These are phyloP conservation scores for Rhaphigaster nebulosa DNA, from an alignment of 2,888 invertebrate species.

Conservation along the genomic window DNA sequence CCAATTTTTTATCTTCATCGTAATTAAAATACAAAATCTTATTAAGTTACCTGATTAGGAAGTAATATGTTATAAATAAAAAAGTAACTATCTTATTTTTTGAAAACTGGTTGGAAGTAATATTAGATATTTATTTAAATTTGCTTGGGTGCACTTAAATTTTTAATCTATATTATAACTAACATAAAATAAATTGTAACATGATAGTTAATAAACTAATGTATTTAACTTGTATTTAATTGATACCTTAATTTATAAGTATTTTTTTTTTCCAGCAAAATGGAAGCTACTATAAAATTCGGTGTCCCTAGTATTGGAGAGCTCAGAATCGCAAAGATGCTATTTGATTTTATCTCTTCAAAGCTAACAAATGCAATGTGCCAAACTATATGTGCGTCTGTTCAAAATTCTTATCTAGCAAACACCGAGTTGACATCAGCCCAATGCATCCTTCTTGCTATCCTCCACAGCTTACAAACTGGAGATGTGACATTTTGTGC, in stretches of 20 bases:
- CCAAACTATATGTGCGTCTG: conserved; percentile 11
- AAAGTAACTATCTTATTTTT: neutral
- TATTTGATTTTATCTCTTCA: conserved; percentile 14
- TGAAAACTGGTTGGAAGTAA: neutral
- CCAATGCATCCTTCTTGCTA: neutral
- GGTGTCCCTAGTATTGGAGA: conserved; percentile 21
- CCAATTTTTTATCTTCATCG: no score
- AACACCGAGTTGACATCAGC: neutral
- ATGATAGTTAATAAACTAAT: neutral
- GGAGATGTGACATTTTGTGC: conserved; percentile 13
- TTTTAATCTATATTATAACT: neutral
- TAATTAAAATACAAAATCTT: no score
- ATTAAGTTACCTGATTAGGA: no score
- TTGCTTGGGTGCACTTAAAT: neutral
- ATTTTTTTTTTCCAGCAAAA: neutral
- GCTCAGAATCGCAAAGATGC: conserved; percentile 15
- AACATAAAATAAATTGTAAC: neutral
- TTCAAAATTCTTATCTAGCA: neutral
- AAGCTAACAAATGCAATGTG: neutral
- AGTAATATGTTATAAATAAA: neutral
- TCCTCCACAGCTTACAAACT: conserved; percentile 28
- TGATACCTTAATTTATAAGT: neutral
- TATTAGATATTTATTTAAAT: no score
- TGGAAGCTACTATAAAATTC: conserved; percentile 26
- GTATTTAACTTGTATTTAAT: neutral